phyloP scores from a whole-genome alignment of 1,140 invertebrate species.

The Melitaea cinxia region DNA sequence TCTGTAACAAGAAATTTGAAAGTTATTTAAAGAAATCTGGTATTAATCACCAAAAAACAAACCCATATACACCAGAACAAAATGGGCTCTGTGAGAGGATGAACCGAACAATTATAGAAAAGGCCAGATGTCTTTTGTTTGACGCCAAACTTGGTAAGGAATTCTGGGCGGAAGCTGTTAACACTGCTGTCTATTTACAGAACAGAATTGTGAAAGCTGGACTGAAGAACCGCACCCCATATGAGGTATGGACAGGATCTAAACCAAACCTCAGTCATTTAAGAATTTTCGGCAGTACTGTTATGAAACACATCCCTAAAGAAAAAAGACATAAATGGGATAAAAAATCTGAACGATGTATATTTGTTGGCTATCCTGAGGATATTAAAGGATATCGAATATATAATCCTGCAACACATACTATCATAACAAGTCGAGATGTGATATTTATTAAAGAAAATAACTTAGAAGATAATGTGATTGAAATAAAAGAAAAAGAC shows the following conservation, averaged over 20 bases:
- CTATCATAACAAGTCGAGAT: conserved; percentile 4
- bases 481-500: not conserved
- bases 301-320: conserved; percentile 25
- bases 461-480: not conserved
- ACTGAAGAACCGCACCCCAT: conserved; percentile 18
- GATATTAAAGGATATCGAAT: conserved; percentile 16
- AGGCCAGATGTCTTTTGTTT: conserved; percentile 17
- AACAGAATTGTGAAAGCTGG: conserved; percentile 12
- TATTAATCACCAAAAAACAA: conserved; percentile 12
- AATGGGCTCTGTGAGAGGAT: conserved; percentile 15
- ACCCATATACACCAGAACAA: conserved; percentile 12
- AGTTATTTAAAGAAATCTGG: not conserved
- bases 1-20: conserved; percentile 8
- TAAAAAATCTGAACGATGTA: conserved; percentile 22
- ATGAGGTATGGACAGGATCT: conserved; percentile 26
- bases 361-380: conserved; percentile 26
- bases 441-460: conserved; percentile 5
- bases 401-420: conserved; percentile 1
- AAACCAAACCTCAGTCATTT: conserved; percentile 24
- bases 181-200: conserved; percentile 27
- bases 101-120: conserved; percentile 17
- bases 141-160: conserved; percentile 8
- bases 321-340: conserved; percentile 27
- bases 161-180: conserved; percentile 28
- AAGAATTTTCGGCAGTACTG: conserved; percentile 22